A percentile compares a stretch with the other conserved stretches of the same genome.
phyloP scores from a whole-genome alignment of 2,797 vertebrate genomes.

The Galagoides demidoff region DNA sequence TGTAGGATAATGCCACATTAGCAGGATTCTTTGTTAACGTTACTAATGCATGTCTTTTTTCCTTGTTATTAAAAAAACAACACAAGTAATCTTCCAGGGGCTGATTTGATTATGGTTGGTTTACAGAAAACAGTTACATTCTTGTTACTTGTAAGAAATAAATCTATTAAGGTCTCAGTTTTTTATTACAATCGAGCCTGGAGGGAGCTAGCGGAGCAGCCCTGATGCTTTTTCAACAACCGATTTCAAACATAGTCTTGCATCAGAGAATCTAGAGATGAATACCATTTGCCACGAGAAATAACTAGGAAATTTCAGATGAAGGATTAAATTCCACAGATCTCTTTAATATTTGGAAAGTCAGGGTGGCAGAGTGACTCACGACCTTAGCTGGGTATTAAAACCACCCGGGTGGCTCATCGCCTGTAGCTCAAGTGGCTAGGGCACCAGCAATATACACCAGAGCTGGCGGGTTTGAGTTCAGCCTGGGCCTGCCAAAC shows the following conservation, averaged over 20 bases:
- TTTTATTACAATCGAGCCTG: slow-evolving; percentile 26
- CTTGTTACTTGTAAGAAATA: slow-evolving; percentile 37
- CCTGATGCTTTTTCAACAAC: neutral
- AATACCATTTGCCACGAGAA: neutral
- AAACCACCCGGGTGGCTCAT: neutral
- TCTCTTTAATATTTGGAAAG: slow-evolving; percentile 42
- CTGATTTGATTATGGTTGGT: neutral
- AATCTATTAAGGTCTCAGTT: neutral
- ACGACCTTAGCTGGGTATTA: neutral
- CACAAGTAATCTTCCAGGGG: neutral
- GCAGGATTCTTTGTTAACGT: slow-evolving; percentile 3
- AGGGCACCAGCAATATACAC: too few species aligned
- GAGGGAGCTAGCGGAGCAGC: neutral
- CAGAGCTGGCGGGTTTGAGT: too few species aligned
- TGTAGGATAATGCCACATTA: neutral
- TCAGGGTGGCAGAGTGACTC: neutral
- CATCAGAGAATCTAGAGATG: neutral
- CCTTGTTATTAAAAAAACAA: neutral
- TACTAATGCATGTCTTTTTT: neutral
- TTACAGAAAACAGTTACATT: slow-evolving; percentile 30
- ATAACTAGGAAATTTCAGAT: neutral
- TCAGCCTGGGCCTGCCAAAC: too few species aligned
- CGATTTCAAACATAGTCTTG: neutral
- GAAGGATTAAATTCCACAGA: neutral
- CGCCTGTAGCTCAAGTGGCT: too few species aligned